Base-by-base conservation (phyloP, 2,888 invertebrate genomes). In the Drosophila nigritarsus region DNA sequence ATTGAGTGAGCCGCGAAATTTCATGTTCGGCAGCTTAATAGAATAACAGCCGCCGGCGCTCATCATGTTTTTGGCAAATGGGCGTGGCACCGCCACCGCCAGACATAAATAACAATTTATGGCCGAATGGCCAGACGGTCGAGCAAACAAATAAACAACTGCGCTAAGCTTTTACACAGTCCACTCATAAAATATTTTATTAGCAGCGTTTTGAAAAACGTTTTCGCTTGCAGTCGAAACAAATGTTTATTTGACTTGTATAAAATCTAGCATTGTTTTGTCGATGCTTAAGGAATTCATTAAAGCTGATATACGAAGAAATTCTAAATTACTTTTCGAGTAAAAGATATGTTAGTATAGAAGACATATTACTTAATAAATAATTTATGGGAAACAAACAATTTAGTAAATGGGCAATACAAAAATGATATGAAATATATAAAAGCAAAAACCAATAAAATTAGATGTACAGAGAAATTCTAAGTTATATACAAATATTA, bases 71-170 rank as follows among this genome's bases (percentile, higher is more conserved):
- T 74, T 54, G 60, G 58, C 29, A 32, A 64, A 49, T 29, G 70
- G 79, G 66, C 80, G 72, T 68, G 79, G 50, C 65, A 49, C 18
- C 45, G 49, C 78, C 72, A 63, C 7, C 40, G 58, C 53, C 78
- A 71, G 71, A 76, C 83, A 83, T 78, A 83, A 83, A 82, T 83
- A 73, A 80, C 71, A 78, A 80, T 82, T 83, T 84, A 82, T 75
- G 66, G 78, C 77, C 79, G 60, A 73, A 64, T 56, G 73, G 69
- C 75, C 78, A 83, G 80, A 80, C 83, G 65, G 60, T 67, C 65
- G 67, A 36, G 65, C 79, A 83, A 80, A 82, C 76, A 82, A 74
- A 83, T 69, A 76, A 74, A 76, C 74, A 71, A 51, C 65, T 55
- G 24, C 38, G 60, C 56, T 69, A 67, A 80, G 68, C 69, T 66